phyloP scores from a whole-genome alignment of 2,113 vertebrate genomes.

The Coturnix japonica region DNA sequence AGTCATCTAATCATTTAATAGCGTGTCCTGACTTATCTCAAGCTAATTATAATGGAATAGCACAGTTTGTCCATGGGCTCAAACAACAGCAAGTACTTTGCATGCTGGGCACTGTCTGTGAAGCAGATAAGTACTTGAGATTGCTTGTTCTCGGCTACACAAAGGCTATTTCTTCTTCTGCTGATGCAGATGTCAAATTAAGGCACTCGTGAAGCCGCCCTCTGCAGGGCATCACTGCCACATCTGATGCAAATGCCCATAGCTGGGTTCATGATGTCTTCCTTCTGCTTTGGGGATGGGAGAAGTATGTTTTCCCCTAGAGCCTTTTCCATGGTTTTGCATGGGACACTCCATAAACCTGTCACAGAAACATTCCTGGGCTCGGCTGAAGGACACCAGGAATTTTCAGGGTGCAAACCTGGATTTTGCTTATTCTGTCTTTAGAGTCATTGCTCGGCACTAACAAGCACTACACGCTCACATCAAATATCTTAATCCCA shows the following conservation, averaged over 20 bases:
- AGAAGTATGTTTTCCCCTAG: background rate
- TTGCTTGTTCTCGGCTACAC: background rate
- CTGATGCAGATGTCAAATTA: background rate
- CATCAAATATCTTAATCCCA: background rate
- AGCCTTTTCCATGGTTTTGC: too few species aligned
- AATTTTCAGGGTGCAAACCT: fast-evolving
- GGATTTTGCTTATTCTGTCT: background rate
- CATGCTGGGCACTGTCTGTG: background rate
- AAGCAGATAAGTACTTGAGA: background rate
- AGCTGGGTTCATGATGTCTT: background rate
- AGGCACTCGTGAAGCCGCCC: fast-evolving
- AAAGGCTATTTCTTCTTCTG: background rate
- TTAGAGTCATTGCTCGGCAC: background rate
- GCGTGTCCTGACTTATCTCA: background rate
- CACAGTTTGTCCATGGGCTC: background rate
- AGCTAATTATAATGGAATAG: background rate
- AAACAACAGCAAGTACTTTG: background rate
- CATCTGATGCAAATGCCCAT: background rate
- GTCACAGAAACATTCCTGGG: background rate
- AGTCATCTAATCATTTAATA: background rate
- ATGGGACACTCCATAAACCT: background rate
- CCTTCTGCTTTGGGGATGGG: background rate
- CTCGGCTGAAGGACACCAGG: fast-evolving
- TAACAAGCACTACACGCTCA: background rate
- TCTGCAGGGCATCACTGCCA: background rate